Evolutionary conservation across 2,888 invertebrate genomes (phyloP).

Genomic region (Yponomeuta malinellus): DNA sequence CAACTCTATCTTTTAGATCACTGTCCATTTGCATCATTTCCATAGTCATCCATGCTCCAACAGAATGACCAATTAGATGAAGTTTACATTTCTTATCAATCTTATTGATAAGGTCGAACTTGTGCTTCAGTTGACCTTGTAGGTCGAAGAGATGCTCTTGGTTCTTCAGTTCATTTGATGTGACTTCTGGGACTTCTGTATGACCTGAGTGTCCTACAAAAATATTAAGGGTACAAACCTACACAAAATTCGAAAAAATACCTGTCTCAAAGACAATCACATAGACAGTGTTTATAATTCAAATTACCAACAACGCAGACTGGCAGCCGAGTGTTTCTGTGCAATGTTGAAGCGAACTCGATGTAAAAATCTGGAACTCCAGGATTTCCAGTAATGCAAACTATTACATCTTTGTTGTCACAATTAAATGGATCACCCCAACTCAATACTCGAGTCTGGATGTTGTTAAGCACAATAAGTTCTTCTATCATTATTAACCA

Average conservation of each 20-base stretch:
- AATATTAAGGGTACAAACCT: conserved; percentile 3
- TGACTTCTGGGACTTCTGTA: conserved; percentile 59
- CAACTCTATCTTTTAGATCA: conserved; percentile 69
- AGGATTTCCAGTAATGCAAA: conserved; percentile 92
- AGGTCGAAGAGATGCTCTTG: conserved; percentile 81
- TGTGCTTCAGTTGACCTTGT: conserved; percentile 86
- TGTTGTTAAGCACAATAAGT: conserved; percentile 67
- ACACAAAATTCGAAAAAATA: neutral
- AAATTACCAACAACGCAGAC: conserved; percentile 85
- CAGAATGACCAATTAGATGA: conserved; percentile 92
- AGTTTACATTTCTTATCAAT: conserved; percentile 83
- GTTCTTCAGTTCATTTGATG: conserved; percentile 63
- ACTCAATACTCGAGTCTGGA: conserved; percentile 83
- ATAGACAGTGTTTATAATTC: neutral
- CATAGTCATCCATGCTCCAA: conserved; percentile 89
- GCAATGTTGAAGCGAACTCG: conserved; percentile 81
- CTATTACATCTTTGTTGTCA: conserved; percentile 77
- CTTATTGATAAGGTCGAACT: conserved; percentile 84
- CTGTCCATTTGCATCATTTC: conserved; percentile 80
- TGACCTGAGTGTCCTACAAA: conserved; percentile 86
- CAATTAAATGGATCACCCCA: conserved; percentile 81
- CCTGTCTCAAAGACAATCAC: neutral
- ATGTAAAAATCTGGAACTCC: conserved; percentile 89
- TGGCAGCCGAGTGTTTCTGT: conserved; percentile 78
- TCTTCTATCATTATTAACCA: neutral